phyloP scores from a whole-genome alignment of 2,888 invertebrate species.

The Caenorhabditis drosophilae region DNA sequence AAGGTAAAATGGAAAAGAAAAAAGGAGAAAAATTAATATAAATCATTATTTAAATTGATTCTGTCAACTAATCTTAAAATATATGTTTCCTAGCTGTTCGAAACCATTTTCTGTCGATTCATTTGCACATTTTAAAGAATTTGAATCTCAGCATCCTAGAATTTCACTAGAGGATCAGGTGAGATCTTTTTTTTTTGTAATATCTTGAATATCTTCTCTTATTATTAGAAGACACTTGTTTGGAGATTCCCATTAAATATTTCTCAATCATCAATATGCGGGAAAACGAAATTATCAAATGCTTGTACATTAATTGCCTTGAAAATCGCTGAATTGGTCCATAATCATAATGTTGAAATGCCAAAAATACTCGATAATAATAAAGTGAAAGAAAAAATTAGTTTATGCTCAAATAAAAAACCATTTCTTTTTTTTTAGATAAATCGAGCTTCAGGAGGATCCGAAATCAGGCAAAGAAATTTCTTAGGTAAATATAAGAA shows the following conservation, averaged over 20 bases:
- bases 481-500: no score
- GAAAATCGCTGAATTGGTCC: constrained; percentile 40
- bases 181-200: neutral
- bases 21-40: no score
- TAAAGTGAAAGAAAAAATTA: neutral
- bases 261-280: constrained; percentile 49
- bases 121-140: constrained; percentile 6
- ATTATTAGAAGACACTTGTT: constrained; percentile 25
- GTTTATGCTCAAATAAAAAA: neutral
- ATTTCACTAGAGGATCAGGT: constrained; percentile 20
- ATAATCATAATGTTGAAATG: constrained; percentile 31
- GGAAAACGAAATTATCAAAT: constrained; percentile 36
- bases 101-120: no score
- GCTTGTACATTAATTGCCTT: constrained; percentile 51
- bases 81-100: no score
- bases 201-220: neutral
- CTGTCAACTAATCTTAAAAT: no score
- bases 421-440: neutral
- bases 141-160: constrained; percentile 10
- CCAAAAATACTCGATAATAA: constrained; percentile 1
- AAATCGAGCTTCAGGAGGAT: neutral
- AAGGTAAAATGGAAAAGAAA: no score
- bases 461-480: no score
- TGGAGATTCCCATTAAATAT: constrained; percentile 43
- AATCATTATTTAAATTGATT: no score